These are phyloP conservation scores for Triops cancriformis DNA, from an alignment of 1,140 invertebrate genomes.

Conservation along the genomic window DNA sequence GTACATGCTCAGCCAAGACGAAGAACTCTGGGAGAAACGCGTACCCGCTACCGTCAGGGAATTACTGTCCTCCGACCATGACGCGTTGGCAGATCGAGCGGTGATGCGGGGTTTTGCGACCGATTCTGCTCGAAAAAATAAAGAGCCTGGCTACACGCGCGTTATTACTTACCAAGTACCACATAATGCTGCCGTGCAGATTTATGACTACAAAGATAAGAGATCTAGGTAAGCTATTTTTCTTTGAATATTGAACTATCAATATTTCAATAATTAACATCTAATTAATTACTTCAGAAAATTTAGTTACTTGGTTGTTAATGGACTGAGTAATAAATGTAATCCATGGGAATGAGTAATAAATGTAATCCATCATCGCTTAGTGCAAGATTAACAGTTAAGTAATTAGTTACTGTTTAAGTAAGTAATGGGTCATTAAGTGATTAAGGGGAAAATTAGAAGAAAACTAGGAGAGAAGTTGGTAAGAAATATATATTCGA, in stretches of 20 bases:
- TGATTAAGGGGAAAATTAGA: too few relatives aligned
- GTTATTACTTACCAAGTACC: conserved; percentile 46
- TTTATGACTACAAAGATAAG: conserved; percentile 48
- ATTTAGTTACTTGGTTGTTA: too few relatives aligned
- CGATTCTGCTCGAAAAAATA: conserved; percentile 23
- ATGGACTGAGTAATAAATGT: too few relatives aligned
- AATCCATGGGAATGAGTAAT: too few relatives aligned
- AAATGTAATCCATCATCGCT: too few relatives aligned
- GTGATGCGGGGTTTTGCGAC: conserved; percentile 27
- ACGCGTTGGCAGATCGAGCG: conserved; percentile 42
- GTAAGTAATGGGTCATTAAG: too few relatives aligned
- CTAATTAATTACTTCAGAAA: too few relatives aligned
- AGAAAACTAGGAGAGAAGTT: too few relatives aligned
- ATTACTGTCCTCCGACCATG: conserved; percentile 37
- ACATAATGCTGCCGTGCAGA: conserved; percentile 48
- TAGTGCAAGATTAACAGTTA: too few relatives aligned
- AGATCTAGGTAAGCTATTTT: conserved; percentile 40
- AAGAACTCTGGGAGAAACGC: conserved; percentile 47
- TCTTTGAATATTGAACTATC: neutral
- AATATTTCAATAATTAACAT: too few relatives aligned
- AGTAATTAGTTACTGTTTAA: too few relatives aligned
- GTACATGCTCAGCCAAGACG: conserved; percentile 48
- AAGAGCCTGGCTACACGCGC: conserved; percentile 36
- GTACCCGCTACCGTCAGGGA: conserved; percentile 41
- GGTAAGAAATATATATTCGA: too few relatives aligned